A percentile compares a stretch with the other conserved stretches of the same genome.
phyloP scores from a whole-genome alignment of 2,888 invertebrate species.

The Polymixis flavicincta region DNA sequence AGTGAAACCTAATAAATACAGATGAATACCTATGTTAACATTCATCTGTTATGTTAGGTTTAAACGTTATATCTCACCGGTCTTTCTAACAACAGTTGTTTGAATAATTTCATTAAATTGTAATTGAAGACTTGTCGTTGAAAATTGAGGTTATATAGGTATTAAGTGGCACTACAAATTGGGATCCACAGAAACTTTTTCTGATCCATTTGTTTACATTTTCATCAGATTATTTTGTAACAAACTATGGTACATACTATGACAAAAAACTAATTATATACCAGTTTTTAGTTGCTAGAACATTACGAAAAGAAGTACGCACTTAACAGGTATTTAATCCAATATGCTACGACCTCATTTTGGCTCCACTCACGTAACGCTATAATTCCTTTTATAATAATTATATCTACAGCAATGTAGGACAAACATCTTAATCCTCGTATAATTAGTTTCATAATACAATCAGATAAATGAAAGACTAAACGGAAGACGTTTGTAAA shows the following conservation, averaged over 20 bases:
- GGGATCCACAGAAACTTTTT: neutral
- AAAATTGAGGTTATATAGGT: neutral
- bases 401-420: slow-evolving; percentile 28
- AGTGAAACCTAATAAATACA: no score
- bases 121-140: neutral
- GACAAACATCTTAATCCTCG: slow-evolving; percentile 39
- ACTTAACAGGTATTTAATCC: slow-evolving; percentile 31
- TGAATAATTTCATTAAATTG: neutral
- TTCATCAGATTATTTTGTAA: neutral
- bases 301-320: neutral
- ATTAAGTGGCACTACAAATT: neutral
- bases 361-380: slow-evolving; percentile 14
- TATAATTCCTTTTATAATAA: slow-evolving; percentile 26
- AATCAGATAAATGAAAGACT: slow-evolving; percentile 45
- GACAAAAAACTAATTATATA: neutral
- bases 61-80: neutral
- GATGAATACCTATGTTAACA: no score
- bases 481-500: slow-evolving; percentile 67
- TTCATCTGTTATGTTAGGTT: neutral
- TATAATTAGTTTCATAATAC: slow-evolving; percentile 49
- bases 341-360: slow-evolving; percentile 39
- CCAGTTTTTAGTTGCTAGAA: neutral
- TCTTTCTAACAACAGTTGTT: neutral
- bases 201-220: neutral
- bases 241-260: neutral